Evolutionary conservation across 2,888 invertebrate genomes (phyloP).

Genomic region (Eristalis arbustorum): DNA sequence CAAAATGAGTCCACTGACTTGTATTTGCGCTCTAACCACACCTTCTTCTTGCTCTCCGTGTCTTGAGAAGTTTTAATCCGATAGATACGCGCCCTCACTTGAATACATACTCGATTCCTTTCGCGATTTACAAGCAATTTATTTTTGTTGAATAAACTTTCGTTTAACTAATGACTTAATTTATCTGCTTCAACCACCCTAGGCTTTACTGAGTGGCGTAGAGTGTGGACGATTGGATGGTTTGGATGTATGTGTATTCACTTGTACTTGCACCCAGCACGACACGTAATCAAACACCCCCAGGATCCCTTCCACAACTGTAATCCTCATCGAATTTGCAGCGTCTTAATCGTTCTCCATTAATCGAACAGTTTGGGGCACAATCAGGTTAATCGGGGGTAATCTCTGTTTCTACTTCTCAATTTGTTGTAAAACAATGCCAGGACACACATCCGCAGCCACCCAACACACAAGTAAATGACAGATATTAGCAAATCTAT

Average conservation of each 20-base stretch:
- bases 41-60: neutral
- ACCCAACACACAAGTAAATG: slow-evolving; percentile 75
- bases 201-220: slow-evolving; percentile 53
- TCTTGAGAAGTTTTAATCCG: slow-evolving; percentile 63
- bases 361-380: slow-evolving; percentile 71
- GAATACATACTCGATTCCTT: slow-evolving; percentile 28
- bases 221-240: slow-evolving; percentile 48
- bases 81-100: slow-evolving; percentile 39
- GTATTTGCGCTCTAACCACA: slow-evolving; percentile 47
- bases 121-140: slow-evolving; percentile 67
- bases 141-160: slow-evolving; percentile 67
- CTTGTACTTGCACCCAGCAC: neutral
- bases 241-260: neutral
- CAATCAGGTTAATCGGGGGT: slow-evolving; percentile 71
- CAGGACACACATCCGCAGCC: slow-evolving; percentile 26
- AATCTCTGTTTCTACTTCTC: slow-evolving; percentile 69
- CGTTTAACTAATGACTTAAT: slow-evolving; percentile 81
- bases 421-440: slow-evolving; percentile 70
- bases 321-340: slow-evolving; percentile 73
- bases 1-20: slow-evolving; percentile 34
- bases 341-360: slow-evolving; percentile 72
- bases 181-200: slow-evolving; percentile 80
- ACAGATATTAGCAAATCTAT: slow-evolving; percentile 80
- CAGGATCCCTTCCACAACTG: slow-evolving; percentile 40
- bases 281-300: slow-evolving; percentile 69